These are phyloP conservation scores for Liodrosophila aerea DNA, from an alignment of 2,888 invertebrate species.

Conservation along the genomic window DNA sequence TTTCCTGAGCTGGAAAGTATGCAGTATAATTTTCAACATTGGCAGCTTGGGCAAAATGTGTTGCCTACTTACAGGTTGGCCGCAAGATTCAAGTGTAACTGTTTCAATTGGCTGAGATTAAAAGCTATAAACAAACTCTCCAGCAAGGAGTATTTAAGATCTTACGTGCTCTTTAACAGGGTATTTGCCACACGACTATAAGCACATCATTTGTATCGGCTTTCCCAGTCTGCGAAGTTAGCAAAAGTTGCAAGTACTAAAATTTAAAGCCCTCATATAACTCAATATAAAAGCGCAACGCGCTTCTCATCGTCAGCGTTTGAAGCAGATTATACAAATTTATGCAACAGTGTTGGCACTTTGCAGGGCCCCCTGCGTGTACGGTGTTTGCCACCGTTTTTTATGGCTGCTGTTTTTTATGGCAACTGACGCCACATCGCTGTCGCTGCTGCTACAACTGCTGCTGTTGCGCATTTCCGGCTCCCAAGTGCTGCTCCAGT, in stretches of 20 bases:
- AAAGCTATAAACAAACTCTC: not conserved
- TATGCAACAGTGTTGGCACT: conserved; percentile 71
- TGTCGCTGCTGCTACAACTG: conserved; percentile 2
- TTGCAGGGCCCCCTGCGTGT: conserved; percentile 20
- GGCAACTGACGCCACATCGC: conserved; percentile 37
- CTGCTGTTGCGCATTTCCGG: conserved; percentile 60
- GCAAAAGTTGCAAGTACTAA: conserved; percentile 32
- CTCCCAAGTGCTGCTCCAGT: conserved; percentile 27
- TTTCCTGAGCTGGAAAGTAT: conserved; percentile 26
- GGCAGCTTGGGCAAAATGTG: not conserved
- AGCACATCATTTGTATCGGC: conserved; percentile 6
- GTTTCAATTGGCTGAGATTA: not conserved
- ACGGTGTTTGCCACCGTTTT: conserved; percentile 35
- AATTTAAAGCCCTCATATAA: conserved; percentile 63
- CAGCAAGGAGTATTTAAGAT: not conserved
- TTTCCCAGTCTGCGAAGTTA: not conserved
- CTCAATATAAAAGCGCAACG: conserved; percentile 55
- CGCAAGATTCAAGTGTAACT: too few species aligned
- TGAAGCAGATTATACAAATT: conserved; percentile 70
- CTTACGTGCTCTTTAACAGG: not conserved
- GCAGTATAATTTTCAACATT: conserved; percentile 10
- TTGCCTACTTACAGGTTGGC: conserved; percentile 20
- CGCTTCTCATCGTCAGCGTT: conserved; percentile 40
- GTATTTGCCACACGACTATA: conserved; percentile 5
- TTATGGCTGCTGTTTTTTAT: conserved; percentile 49